A percentile compares a stretch with the other conserved stretches of the same genome.
Conservation (phyloP, 2,797 vertebrate genomes). For the Ctenosaura bakeri region DNA sequence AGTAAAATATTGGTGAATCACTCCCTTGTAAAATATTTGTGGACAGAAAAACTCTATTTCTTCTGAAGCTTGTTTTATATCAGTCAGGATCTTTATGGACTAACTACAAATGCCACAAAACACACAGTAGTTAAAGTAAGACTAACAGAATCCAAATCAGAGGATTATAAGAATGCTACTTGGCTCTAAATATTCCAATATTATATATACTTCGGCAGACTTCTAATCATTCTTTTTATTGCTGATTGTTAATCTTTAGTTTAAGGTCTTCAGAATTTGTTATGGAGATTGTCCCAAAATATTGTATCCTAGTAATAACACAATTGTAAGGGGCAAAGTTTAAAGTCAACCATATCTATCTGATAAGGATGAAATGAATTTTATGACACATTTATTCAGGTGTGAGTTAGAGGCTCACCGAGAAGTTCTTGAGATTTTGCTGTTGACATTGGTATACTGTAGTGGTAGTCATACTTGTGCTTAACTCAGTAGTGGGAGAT, state of each 20-base stretch:
- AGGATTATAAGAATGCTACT: constrained; percentile 34
- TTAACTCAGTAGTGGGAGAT: constrained; percentile 10
- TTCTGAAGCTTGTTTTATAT: constrained; percentile 36
- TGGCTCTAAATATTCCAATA: constrained; percentile 25
- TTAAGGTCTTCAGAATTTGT: constrained; percentile 41
- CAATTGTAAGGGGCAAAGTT: constrained; percentile 33
- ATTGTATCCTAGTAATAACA: constrained; percentile 32
- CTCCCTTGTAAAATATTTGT: constrained; percentile 46
- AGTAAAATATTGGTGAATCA: constrained; percentile 46
- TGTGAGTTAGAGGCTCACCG: background rate
- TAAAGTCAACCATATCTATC: constrained; percentile 32
- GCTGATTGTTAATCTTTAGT: constrained; percentile 43
- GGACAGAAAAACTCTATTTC: constrained; percentile 17
- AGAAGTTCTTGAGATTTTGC: constrained; percentile 14
- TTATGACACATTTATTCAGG: constrained; percentile 18
- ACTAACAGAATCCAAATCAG: constrained; percentile 38
- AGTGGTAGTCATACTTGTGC: background rate
- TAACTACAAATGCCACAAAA: constrained; percentile 36
- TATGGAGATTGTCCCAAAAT: constrained; percentile 39
- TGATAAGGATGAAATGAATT: constrained; percentile 43
- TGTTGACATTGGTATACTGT: background rate
- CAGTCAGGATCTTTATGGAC: constrained; percentile 41
- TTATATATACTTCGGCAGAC: constrained; percentile 14
- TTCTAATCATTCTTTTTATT: constrained; percentile 42
- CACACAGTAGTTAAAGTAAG: constrained; percentile 49